phyloP scores from a whole-genome alignment of 1,140 invertebrate genomes.

The Microplitis mediator region DNA sequence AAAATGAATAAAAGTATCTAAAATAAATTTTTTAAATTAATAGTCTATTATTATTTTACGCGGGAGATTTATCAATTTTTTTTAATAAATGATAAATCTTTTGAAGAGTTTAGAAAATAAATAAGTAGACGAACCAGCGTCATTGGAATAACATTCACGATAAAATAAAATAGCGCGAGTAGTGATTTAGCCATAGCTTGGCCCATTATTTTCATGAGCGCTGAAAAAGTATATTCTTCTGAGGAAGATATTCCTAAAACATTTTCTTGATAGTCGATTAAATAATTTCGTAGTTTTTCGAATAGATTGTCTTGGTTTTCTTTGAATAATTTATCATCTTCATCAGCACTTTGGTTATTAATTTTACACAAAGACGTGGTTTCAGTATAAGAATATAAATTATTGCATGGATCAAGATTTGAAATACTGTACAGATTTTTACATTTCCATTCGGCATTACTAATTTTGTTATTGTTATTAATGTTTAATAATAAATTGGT shows the following conservation, averaged over 20 bases:
- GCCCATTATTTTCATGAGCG: constrained; percentile 49
- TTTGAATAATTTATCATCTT: not conserved
- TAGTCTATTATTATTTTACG: too few relatives aligned
- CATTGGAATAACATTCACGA: constrained; percentile 49
- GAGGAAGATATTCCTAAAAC: constrained; percentile 42
- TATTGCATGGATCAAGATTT: constrained; percentile 11
- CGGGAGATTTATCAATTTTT: too few relatives aligned
- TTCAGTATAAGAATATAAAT: not conserved
- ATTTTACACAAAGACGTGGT: not conserved
- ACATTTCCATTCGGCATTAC: constrained; percentile 33
- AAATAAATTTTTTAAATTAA: constrained; percentile 29
- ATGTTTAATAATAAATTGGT: not conserved
- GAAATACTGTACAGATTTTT: constrained; percentile 42
- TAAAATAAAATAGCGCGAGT: constrained; percentile 46
- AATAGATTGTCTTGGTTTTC: not conserved
- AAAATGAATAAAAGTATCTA: constrained; percentile 53
- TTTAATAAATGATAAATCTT: too few relatives aligned
- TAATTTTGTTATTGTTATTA: too few relatives aligned
- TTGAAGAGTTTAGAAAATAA: not conserved
- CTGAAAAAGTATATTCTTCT: constrained; percentile 47
- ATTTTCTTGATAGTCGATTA: constrained; percentile 50
- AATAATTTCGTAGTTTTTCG: constrained; percentile 37
- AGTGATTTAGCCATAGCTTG: constrained; percentile 48
- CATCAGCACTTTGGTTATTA: too few relatives aligned
- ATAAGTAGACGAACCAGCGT: constrained; percentile 40